Evolutionary conservation across 2,888 invertebrate species (phyloP).

Genomic region (Epinotia ramella): DNA sequence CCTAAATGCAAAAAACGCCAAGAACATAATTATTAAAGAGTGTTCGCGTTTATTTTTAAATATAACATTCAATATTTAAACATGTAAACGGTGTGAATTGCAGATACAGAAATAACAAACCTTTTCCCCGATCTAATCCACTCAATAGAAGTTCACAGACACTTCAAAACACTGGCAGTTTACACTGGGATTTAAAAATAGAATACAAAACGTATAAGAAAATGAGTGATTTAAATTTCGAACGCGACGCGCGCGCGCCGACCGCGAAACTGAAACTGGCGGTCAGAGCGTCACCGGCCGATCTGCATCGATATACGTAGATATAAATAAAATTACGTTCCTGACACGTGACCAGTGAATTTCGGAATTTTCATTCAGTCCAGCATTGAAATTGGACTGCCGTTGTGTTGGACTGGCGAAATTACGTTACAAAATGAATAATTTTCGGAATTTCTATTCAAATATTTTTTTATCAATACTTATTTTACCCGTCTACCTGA

Average conservation of each 20-base stretch:
- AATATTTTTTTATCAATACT: no score
- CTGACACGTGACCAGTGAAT: slow-evolving; percentile 34
- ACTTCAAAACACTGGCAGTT: slow-evolving; percentile 45
- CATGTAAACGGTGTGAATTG: slow-evolving; percentile 32
- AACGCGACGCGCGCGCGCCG: slow-evolving; percentile 43
- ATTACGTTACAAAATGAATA: not conserved
- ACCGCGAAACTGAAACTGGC: slow-evolving; percentile 37
- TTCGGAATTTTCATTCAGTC: slow-evolving; percentile 35
- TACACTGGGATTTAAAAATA: slow-evolving; percentile 41
- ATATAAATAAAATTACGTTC: slow-evolving; percentile 45
- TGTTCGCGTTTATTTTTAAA: slow-evolving; percentile 42
- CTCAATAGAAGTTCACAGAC: slow-evolving; percentile 35
- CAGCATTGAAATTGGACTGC: not conserved
- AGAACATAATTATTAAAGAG: slow-evolving; percentile 35
- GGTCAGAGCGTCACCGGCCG: slow-evolving; percentile 34
- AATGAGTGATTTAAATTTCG: slow-evolving; percentile 29
- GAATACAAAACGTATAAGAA: slow-evolving; percentile 35
- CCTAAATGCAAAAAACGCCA: slow-evolving; percentile 20
- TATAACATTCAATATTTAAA: slow-evolving; percentile 42
- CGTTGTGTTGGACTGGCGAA: not conserved
- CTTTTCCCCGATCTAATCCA: slow-evolving; percentile 34
- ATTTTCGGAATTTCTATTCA: not conserved
- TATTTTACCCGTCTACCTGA: no score
- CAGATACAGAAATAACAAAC: slow-evolving; percentile 37
- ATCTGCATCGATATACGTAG: slow-evolving; percentile 42